A percentile compares a stretch with the other conserved stretches of the same genome.
Conservation (phyloP, 2,797 vertebrate genomes). For the Urosaurus nigricauda region DNA sequence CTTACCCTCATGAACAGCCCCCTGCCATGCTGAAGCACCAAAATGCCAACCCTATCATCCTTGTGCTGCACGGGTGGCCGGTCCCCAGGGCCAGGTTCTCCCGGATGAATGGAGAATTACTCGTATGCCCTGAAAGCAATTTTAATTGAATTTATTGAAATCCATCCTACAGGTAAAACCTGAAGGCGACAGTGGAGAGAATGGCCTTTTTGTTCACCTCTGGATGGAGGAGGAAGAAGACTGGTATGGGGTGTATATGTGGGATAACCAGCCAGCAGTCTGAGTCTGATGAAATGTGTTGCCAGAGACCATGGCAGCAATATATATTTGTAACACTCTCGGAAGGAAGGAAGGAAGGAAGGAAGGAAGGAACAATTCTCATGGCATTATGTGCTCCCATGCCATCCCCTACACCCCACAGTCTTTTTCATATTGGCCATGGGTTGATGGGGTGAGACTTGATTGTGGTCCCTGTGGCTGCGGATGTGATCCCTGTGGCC, state of each 20-base stretch:
- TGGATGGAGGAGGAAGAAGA: constrained; percentile 52
- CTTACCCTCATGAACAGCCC: too few species aligned
- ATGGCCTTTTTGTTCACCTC: constrained; percentile 48
- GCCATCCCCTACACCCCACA: neutral
- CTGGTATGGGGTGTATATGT: constrained; percentile 48
- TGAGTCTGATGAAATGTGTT: constrained; percentile 76
- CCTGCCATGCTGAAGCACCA: neutral
- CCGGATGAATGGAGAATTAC: neutral
- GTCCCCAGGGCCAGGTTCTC: neutral
- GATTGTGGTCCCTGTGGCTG: too few species aligned
- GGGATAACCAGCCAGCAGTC: constrained; percentile 65
- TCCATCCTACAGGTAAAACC: rapidly evolving
- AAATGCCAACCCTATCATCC: rapidly evolving
- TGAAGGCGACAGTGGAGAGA: constrained; percentile 47
- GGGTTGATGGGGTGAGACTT: too few species aligned
- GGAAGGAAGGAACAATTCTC: neutral
- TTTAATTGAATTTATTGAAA: rapidly evolving
- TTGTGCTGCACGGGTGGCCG: neutral
- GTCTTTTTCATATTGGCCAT: too few species aligned
- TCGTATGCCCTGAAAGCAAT: neutral
- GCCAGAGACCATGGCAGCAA: constrained; percentile 61
- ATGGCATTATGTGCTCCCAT: too few species aligned
- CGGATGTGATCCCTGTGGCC: too few species aligned
- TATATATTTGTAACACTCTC: constrained; percentile 52
- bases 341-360: neutral